Base-by-base conservation (phyloP, 2,888 invertebrate species). In the Agonopterix arenella region DNA sequence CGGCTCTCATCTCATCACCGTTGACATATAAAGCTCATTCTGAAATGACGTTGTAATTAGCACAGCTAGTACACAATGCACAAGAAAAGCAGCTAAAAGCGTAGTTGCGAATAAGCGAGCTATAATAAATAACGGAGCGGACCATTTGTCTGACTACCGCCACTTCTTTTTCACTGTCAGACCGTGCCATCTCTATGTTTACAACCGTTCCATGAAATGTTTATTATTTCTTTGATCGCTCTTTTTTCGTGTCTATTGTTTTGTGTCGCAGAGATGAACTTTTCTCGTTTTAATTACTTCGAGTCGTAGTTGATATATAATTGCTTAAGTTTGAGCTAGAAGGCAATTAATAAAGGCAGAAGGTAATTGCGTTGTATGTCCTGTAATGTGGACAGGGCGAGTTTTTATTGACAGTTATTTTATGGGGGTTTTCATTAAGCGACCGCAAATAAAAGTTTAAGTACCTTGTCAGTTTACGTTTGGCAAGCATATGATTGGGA, bases 121-220 rank as follows among this genome's bases (percentile, higher is more conserved):
- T 51, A 55, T 60, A 60, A 64, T 61, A 64, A 60, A 64, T 61
- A 62, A 60, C 57, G 44, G 51, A 51, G 55, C 44, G 56, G 50
- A 49, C 61, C 62, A 66, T 68, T 68, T 64, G 61, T 69, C 60
- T 49, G 58, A 51, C 56, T 53, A 55, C 57, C 52, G 56, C 60
- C 60, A 60, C 62, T 61, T 64, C 64, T 66, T 68, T 66, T 60
- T 69, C 61, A 63, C 62, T 64, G 66, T 66, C 65, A 56, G 42
- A 36, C 44, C 44, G 16, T 8, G 46, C 42, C 45, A 45, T 44
- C 46, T 45, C 51, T 47, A 44, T 38, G 51, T 48, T 51, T 44
- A 46, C 50, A 46, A 45, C 36, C 46, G 48, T 52, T 45, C 28
- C 46, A 49, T 49, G 49, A 46, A 50, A 46, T 50, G 45, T 50